A percentile compares a stretch with the other conserved stretches of the same genome.
Evolutionary conservation across 2,888 invertebrate species (phyloP).

Genomic region (Nephrocerus scutellatus): DNA sequence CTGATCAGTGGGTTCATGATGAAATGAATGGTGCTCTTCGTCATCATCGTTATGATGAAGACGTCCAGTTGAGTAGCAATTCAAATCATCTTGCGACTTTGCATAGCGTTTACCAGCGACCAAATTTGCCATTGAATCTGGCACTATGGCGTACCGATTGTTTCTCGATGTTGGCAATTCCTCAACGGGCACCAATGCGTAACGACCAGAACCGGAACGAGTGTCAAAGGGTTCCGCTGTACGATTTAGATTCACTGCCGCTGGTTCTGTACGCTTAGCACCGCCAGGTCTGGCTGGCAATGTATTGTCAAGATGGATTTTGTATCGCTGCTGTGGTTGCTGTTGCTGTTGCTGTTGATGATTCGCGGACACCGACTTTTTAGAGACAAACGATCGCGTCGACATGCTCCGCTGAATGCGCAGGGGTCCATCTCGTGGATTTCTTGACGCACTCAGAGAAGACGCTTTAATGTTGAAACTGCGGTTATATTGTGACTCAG

Average conservation of each 20-base stretch:
- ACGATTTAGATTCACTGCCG: conserved; percentile 19
- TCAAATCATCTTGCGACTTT: conserved; percentile 44
- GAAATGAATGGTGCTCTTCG: conserved; percentile 36
- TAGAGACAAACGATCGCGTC: conserved; percentile 40
- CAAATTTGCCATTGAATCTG: conserved; percentile 35
- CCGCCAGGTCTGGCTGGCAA: conserved; percentile 13
- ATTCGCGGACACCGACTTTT: conserved; percentile 15
- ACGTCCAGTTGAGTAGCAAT: conserved; percentile 28
- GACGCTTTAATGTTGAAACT: conserved; percentile 31
- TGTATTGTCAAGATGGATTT: conserved; percentile 18
- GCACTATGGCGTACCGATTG: conserved; percentile 43
- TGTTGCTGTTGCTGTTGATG: conserved; percentile 28
- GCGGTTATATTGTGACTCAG: conserved; percentile 39
- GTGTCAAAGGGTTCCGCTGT: conserved; percentile 24
- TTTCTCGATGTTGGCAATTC: conserved; percentile 33
- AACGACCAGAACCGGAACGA: conserved; percentile 45
- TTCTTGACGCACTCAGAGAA: conserved; percentile 21
- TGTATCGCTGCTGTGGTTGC: conserved; percentile 20
- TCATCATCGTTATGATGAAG: conserved; percentile 24
- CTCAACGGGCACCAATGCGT: conserved; percentile 52
- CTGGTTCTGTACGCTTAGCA: conserved; percentile 3
- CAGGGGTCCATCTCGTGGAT: conserved; percentile 43
- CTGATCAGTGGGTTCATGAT: conserved; percentile 37
- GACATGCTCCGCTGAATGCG: conserved; percentile 47
- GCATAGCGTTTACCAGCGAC: conserved; percentile 42